Percentiles rank a stretch among this genome's conserved stretches.
Conservation (phyloP, 2,113 vertebrate genomes). For the Neomonachus schauinslandi region DNA sequence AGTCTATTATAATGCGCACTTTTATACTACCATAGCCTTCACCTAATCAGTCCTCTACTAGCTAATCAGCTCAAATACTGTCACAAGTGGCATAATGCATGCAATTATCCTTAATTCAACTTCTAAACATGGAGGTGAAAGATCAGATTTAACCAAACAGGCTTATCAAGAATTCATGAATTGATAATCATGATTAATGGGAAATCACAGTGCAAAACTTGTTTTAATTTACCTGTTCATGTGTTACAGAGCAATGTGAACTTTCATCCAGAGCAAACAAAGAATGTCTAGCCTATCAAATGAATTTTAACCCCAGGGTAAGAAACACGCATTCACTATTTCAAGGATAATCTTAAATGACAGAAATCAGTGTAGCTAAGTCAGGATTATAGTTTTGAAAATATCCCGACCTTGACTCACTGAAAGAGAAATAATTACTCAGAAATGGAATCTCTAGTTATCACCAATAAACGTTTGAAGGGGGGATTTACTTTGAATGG, state of each 20-base stretch:
- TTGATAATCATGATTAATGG: constrained; percentile 80
- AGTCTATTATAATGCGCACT: constrained; percentile 80
- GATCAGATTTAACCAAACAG: constrained; percentile 77
- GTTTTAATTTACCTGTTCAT: constrained; percentile 78
- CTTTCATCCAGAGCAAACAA: constrained; percentile 29
- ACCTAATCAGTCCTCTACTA: constrained; percentile 82
- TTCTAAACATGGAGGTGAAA: constrained; percentile 81
- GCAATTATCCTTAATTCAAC: constrained; percentile 84
- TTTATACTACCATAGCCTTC: constrained; percentile 72
- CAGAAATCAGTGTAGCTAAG: constrained; percentile 49
- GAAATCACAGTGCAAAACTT: constrained; percentile 69
- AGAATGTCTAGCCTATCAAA: constrained; percentile 18
- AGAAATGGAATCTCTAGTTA: constrained; percentile 34
- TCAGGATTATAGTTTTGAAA: constrained; percentile 51
- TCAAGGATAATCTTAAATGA: constrained; percentile 63
- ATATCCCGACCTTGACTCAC: constrained; percentile 27
- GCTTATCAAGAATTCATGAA: constrained; percentile 79
- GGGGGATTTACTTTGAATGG: not conserved
- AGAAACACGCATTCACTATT: not conserved
- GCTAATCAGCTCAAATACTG: constrained; percentile 83
- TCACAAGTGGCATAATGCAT: constrained; percentile 82
- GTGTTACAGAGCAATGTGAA: constrained; percentile 54
- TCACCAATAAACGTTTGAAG: constrained; percentile 41
- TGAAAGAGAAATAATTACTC: constrained; percentile 48
- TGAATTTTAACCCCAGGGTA: constrained; percentile 49